Percentiles rank a stretch among this genome's conserved stretches.
Evolutionary conservation across 2,888 invertebrate species (phyloP).

Genomic region (Drosophila sordidapex): DNA sequence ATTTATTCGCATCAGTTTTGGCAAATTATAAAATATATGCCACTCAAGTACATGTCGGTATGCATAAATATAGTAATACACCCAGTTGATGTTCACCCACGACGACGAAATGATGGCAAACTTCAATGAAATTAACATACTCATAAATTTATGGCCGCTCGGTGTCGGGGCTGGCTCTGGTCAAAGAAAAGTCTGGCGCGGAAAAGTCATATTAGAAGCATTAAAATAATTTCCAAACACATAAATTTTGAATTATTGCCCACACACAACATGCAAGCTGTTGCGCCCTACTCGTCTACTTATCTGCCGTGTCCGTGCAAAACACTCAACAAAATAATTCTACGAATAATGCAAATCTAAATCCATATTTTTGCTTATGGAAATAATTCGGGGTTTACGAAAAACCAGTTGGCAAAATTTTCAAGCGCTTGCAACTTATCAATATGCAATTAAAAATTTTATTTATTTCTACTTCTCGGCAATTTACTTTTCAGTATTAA

Average conservation of each 20-base stretch:
- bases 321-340: neutral
- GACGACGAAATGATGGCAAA: conserved; percentile 22
- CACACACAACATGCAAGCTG: conserved; percentile 54
- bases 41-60: neutral
- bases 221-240: conserved; percentile 81
- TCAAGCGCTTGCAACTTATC: neutral
- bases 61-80: neutral
- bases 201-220: conserved; percentile 70
- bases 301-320: conserved; percentile 1
- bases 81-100: conserved; percentile 26
- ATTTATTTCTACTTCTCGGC: neutral
- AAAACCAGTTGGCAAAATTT: neutral
- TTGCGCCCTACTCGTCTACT: conserved; percentile 12
- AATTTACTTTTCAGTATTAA: neutral
- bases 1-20: neutral
- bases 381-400: neutral
- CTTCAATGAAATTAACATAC: conserved; percentile 56
- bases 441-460: too few relatives aligned
- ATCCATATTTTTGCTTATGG: neutral
- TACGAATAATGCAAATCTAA: neutral
- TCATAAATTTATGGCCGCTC: conserved; percentile 63
- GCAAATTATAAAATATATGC: neutral
- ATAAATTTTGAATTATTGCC: conserved; percentile 79
- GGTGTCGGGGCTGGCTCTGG: conserved; percentile 33
- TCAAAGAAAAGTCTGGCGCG: conserved; percentile 31